phyloP scores from a whole-genome alignment of 2,888 invertebrate genomes.

The Archips crataeganus region DNA sequence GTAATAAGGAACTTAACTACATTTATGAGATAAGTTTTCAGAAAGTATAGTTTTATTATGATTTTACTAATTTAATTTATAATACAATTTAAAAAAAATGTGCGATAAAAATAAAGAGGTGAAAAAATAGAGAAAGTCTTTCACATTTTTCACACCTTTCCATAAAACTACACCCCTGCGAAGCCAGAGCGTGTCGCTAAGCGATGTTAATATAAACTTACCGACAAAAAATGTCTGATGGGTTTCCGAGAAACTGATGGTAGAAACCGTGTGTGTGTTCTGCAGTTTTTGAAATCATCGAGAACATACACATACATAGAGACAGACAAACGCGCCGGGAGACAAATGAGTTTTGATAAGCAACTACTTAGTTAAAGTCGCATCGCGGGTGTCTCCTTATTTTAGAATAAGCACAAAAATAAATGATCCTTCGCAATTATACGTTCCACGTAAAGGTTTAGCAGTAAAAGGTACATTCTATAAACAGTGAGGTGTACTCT shows the following conservation, averaged over 20 bases:
- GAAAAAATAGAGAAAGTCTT: too few relatives aligned
- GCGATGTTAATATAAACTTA: too few relatives aligned
- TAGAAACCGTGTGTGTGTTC: too few relatives aligned
- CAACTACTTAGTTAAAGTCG: not conserved
- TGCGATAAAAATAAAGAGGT: not conserved
- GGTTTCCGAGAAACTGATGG: too few relatives aligned
- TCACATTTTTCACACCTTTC: too few relatives aligned
- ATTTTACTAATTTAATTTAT: not conserved
- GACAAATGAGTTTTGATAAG: too few relatives aligned
- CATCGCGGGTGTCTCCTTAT: not conserved
- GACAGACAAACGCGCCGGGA: too few relatives aligned
- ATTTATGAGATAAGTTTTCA: not conserved
- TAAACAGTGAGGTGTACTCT: slow-evolving; percentile 40
- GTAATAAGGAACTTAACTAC: not conserved
- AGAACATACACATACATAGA: too few relatives aligned
- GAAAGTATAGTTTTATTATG: not conserved
- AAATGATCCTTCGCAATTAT: slow-evolving; percentile 15
- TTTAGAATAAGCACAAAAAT: slow-evolving; percentile 2
- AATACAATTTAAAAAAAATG: not conserved
- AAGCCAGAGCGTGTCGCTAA: too few relatives aligned
- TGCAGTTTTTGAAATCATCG: too few relatives aligned
- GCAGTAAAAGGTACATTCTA: slow-evolving; percentile 32
- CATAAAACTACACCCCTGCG: not conserved
- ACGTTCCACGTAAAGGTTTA: slow-evolving; percentile 27
- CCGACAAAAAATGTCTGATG: too few relatives aligned